Percentiles rank a stretch among this genome's conserved stretches.
These are phyloP conservation scores for Archips xylosteana DNA, from an alignment of 2,888 invertebrate species.

Conservation along the genomic window DNA sequence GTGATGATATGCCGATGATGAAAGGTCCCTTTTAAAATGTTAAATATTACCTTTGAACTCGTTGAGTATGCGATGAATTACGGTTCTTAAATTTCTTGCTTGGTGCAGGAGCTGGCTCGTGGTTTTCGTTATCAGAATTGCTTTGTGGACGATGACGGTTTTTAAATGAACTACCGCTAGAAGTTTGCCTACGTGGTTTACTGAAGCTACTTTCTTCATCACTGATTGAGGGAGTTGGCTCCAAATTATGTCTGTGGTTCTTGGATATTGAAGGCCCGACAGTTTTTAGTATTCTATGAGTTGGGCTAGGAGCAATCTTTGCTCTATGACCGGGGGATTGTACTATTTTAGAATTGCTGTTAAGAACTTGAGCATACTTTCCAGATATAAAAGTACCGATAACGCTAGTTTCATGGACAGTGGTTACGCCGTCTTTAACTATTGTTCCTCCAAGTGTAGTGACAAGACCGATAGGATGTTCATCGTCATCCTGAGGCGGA, in stretches of 20 bases:
- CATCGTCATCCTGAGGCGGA: constrained; percentile 83
- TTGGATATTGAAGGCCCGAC: constrained; percentile 87
- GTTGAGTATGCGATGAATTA: constrained; percentile 68
- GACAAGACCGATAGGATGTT: constrained; percentile 92
- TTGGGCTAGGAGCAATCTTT: constrained; percentile 88
- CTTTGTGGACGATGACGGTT: constrained; percentile 82
- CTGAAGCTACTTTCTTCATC: constrained; percentile 87
- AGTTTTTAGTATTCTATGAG: constrained; percentile 90
- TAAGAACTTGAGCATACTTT: constrained; percentile 94
- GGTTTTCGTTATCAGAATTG: constrained; percentile 70
- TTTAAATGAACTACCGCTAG: constrained; percentile 82
- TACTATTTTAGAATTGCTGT: constrained; percentile 91
- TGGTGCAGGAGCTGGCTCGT: constrained; percentile 66
- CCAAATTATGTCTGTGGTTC: constrained; percentile 86
- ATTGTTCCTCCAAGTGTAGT: constrained; percentile 94
- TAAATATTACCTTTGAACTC: constrained; percentile 73
- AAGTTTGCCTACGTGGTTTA: constrained; percentile 83
- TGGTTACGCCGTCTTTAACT: constrained; percentile 92
- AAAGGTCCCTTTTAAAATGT: background rate
- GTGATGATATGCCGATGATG: background rate
- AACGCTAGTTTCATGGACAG: constrained; percentile 95
- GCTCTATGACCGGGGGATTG: constrained; percentile 79
- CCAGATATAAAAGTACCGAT: constrained; percentile 95
- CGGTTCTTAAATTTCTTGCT: constrained; percentile 80
- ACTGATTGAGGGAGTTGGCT: constrained; percentile 87